Evolutionary conservation across 2,888 invertebrate genomes (phyloP), one percentile per base, ranked within the genome.

Genomic region (Bembecia ichneumoniformis): DNA sequence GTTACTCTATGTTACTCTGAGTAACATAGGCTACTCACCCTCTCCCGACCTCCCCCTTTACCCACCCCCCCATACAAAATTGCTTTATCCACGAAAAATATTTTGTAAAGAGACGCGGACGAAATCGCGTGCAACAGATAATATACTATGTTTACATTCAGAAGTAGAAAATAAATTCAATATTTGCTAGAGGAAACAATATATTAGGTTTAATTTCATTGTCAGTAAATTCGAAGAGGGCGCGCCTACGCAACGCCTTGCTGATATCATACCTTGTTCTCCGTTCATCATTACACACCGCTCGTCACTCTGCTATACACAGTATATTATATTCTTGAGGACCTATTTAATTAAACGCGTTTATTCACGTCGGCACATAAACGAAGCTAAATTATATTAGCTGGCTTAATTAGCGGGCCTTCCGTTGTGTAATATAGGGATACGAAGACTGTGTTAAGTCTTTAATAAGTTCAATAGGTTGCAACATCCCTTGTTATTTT

Each of bases 191-290:
- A 28, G 28, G 9, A 28, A 28, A 28, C 28, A 28, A 28, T 28
- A 28, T 28, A 28, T 28, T 28, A 28, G 28, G n/a, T n/a, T 28
- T 28, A 2, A 28, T 40, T 36, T 40, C 5, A 14, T 40, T 14
- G 14, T 10, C 40, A 40, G 28, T 40, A 13, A 40, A 14, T 40
- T 10, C 14, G 40, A 40, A n/a, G n/a, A 40, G 14, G 40, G 40
- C 0, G 40, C 40, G 40, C 40, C 40, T 40, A 40, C 40, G 40
- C 40, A n/a, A 35, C 40, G 40, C n/a, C 15, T 48, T 47, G 58
- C 62, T 63, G 62, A 63, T 60, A 60, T 62, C 63, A 63, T 62
- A 57, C 50, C 43, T 49, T 48, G 54, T 52, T 52, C 61, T 58
- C 60, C 56, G 54, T 58, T 56, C 55, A 35, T 47, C 5, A 40